These are phyloP conservation scores for Myathropa florea DNA, from an alignment of 2,888 invertebrate genomes.

Conservation along the genomic window DNA sequence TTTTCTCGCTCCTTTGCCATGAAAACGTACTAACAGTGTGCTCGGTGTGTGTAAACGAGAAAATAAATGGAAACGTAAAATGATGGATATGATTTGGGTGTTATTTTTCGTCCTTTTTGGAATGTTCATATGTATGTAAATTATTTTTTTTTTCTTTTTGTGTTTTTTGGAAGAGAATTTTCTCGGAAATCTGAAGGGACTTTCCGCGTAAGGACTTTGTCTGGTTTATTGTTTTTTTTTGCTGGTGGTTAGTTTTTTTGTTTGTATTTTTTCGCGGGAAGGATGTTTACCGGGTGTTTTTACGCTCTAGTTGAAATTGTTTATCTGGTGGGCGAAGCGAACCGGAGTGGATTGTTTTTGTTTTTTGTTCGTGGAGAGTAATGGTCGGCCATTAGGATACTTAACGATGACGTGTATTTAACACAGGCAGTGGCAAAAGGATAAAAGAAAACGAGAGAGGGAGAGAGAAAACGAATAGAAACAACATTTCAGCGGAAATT, in stretches of 20 bases:
- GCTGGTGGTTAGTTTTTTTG: not conserved
- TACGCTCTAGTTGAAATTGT: conserved; percentile 34
- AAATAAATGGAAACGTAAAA: conserved; percentile 44
- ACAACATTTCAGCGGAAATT: not conserved
- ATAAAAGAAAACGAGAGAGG: not conserved
- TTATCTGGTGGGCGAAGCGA: not conserved
- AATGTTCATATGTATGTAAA: conserved; percentile 39
- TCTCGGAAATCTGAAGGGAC: conserved; percentile 29
- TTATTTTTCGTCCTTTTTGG: not conserved
- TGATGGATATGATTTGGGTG: conserved; percentile 31
- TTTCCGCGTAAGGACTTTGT: conserved; percentile 35
- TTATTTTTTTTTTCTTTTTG: conserved; percentile 3
- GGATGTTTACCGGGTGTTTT: conserved; percentile 35
- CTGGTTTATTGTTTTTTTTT: conserved; percentile 8
- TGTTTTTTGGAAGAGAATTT: not conserved
- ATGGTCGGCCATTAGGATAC: conserved; percentile 37
- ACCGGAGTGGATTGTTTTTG: not conserved
- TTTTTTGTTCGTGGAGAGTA: conserved; percentile 9
- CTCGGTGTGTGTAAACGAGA: conserved; percentile 32
- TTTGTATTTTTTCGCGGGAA: not conserved
- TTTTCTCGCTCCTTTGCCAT: conserved; percentile 1
- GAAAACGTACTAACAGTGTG: conserved; percentile 7
- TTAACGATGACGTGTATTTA: conserved; percentile 28
- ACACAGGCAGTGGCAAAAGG: not conserved
- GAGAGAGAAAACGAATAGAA: not conserved